These are phyloP conservation scores for Anarrhichthys ocellatus DNA, from an alignment of 2,113 vertebrate genomes.

Conservation along the genomic window DNA sequence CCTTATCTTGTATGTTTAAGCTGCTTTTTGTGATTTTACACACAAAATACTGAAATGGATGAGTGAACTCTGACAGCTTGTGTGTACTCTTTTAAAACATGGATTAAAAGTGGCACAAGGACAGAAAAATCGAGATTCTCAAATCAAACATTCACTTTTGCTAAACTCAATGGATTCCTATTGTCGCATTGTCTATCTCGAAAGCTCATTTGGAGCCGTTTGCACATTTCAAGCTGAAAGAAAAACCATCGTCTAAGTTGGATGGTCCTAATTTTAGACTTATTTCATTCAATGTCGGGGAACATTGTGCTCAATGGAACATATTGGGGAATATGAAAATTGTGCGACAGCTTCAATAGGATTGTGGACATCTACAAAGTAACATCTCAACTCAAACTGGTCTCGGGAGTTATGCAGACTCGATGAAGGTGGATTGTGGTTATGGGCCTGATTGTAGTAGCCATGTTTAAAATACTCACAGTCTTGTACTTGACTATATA, in stretches of 20 bases:
- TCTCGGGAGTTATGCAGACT: background rate
- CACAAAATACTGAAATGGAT: slow-evolving; percentile 24
- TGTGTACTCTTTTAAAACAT: slow-evolving; percentile 37
- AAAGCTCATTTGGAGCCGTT: background rate
- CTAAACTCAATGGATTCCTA: background rate
- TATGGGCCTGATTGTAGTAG: background rate
- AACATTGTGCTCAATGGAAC: no score
- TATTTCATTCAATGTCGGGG: no score
- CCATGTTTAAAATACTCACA: slow-evolving; percentile 83
- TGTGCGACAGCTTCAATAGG: no score
- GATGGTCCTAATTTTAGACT: background rate
- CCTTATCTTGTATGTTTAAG: slow-evolving; percentile 53
- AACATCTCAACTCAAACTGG: background rate
- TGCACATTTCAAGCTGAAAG: background rate
- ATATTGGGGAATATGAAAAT: no score
- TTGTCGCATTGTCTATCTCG: slow-evolving; percentile 1
- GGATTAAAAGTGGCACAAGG: slow-evolving; percentile 30
- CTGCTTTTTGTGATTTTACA: slow-evolving; percentile 29
- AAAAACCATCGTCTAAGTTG: background rate
- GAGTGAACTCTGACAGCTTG: slow-evolving; percentile 23
- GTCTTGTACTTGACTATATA: slow-evolving; percentile 98
- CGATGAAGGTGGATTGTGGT: background rate
- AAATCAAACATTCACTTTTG: slow-evolving; percentile 31
- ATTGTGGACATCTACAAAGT: background rate
- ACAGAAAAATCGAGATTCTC: slow-evolving; percentile 35